A percentile compares a stretch with the other conserved stretches of the same genome.
Conservation (phyloP, 2,888 invertebrate species). For the Sussaba pulchella region DNA sequence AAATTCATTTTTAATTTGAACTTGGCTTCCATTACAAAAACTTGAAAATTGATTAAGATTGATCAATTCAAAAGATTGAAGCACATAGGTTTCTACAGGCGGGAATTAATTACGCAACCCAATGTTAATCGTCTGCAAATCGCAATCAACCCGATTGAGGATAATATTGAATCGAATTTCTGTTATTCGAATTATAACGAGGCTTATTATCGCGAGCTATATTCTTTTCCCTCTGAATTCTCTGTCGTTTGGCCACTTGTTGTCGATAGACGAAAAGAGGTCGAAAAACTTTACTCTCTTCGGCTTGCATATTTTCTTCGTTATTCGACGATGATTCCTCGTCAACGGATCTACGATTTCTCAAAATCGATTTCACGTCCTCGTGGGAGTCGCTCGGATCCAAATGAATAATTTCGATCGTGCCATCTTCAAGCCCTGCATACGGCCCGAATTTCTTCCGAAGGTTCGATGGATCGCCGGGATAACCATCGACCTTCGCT, state of each 20-base stretch:
- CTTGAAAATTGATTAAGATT: no score
- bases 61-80: no score
- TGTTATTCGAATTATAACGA: conserved; percentile 1
- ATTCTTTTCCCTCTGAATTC: conserved; percentile 12
- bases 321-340: not conserved
- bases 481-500: not conserved
- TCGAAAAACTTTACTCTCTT: conserved; percentile 79
- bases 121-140: no score
- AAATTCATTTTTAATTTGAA: no score
- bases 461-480: conserved; percentile 8
- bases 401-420: conserved; percentile 44
- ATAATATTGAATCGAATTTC: conserved; percentile 22
- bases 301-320: conserved; percentile 72
- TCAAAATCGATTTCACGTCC: not conserved
- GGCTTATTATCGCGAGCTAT: not conserved
- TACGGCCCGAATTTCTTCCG: not conserved
- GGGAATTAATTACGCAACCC: no score
- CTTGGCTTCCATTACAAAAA: no score
- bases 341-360: conserved; percentile 27
- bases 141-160: not conserved
- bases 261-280: conserved; percentile 80
- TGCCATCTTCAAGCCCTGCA: not conserved
- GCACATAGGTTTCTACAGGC: no score
- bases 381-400: conserved; percentile 4
- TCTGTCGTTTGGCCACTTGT: conserved; percentile 72